Evolutionary conservation across 2,113 vertebrate species (phyloP), one percentile per base, ranked within the genome.

Genomic region (Tupaia tana): DNA sequence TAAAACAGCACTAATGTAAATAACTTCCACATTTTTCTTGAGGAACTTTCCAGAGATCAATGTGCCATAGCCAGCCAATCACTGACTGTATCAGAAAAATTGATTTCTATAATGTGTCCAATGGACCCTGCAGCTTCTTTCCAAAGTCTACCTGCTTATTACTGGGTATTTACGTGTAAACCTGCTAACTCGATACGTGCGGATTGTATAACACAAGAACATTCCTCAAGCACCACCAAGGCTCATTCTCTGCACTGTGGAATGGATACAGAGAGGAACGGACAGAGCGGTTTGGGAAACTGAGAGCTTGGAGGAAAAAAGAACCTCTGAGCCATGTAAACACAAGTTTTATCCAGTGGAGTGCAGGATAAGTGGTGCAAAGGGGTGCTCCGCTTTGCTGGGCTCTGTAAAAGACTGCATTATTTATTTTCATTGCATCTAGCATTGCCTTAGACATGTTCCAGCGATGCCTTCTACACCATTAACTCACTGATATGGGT

Each of bases 21-120:
- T 94, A 79, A 73, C 12, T 2, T 89, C 63, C 43, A 83, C 85
- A 93, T 86, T 98, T 98, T 80, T 91, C 71, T 63, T 70, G 70
- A 96, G 54, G 96, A 96, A 96, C 2, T 86, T 95, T 95, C 25
- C 8, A 91, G 19, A 87, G 54, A 95, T 97, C 93, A 93, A 80
- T 96, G 66, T 95, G 13, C 34, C 61, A 88, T 93, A 80, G 93
- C 84, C 5, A 86, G 34, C 11, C 86, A 97, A 91, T 87, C 59
- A 89, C 4, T 14, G 86, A 91, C 86, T 94, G 0, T 94, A 97
- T 97, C 10, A 59, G 87, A 94, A 97, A 97, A 96, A 7, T 7
- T 87, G 54, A 91, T 96, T 96, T 96, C 87, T 90, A 56, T 86
- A 89, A 79, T 90, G 4, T 78, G 34, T 22, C 82, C 74, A 81